These are phyloP conservation scores for Pica pica DNA, from an alignment of 2,113 vertebrate genomes.

Conservation along the genomic window DNA sequence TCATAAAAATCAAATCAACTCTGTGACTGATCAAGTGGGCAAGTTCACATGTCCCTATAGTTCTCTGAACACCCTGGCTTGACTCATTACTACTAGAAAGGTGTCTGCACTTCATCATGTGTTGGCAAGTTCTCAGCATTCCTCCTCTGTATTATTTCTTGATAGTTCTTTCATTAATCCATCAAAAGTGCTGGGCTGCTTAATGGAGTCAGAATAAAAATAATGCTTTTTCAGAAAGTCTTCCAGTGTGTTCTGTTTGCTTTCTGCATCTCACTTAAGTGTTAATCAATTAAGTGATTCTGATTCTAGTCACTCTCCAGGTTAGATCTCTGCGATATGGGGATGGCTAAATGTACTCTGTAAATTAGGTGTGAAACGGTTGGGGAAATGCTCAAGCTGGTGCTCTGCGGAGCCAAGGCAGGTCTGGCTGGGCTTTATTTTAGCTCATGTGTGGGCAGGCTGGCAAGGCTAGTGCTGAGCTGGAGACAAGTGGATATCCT, in stretches of 20 bases:
- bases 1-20: neutral
- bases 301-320: neutral
- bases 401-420: neutral
- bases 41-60: neutral
- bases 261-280: neutral
- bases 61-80: neutral
- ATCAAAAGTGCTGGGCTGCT: neutral
- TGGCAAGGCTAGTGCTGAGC: neutral
- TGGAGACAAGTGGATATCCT: neutral
- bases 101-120: neutral
- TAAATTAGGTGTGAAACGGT: constrained; percentile 14
- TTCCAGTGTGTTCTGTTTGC: neutral
- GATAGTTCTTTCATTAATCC: neutral
- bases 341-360: neutral
- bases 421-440: neutral
- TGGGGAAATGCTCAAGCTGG: neutral
- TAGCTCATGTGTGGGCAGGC: neutral
- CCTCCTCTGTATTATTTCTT: neutral
- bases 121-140: neutral
- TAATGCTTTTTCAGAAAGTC: neutral
- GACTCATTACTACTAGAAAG: neutral
- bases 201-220: neutral
- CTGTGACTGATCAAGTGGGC: neutral
- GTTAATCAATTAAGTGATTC: constrained; percentile 3
- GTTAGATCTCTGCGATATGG: accelerated